Evolutionary conservation across 2,888 invertebrate genomes (phyloP).

Genomic region (Gisinianus flammeolus): DNA sequence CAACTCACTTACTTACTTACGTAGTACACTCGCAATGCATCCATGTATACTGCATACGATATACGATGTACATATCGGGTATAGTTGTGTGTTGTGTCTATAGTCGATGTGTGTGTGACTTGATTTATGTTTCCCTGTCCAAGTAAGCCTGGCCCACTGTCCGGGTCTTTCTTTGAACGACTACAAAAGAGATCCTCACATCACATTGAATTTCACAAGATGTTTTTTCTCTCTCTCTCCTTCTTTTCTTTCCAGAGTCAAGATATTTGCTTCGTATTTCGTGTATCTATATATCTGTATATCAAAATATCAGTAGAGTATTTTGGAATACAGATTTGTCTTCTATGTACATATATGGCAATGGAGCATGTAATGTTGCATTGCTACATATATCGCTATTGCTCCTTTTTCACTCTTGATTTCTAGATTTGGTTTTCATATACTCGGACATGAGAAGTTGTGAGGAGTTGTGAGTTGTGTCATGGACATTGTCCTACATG

Average conservation of each 20-base stretch:
- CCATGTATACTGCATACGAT: background rate
- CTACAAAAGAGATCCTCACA: slow-evolving; percentile 29
- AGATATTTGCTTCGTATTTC: background rate
- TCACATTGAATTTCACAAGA: slow-evolving; percentile 36
- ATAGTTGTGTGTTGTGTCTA: background rate
- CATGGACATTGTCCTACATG: too few species aligned
- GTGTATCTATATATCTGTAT: too few species aligned
- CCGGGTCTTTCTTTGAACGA: slow-evolving; percentile 31
- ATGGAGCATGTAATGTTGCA: too few species aligned
- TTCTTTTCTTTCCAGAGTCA: background rate
- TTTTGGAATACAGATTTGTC: too few species aligned
- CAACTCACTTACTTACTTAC: background rate
- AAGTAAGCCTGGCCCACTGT: slow-evolving; percentile 44
- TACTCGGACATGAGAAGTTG: too few species aligned
- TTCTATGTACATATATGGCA: too few species aligned
- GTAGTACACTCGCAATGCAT: background rate
- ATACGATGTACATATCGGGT: background rate
- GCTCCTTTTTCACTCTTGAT: too few species aligned
- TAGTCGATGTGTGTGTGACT: slow-evolving; percentile 33
- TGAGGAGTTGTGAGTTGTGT: too few species aligned
- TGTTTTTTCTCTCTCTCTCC: background rate
- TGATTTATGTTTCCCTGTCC: slow-evolving; percentile 51
- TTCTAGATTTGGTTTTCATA: too few species aligned
- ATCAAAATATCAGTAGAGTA: too few species aligned
- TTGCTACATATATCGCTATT: too few species aligned